Percentiles rank a stretch among this genome's conserved stretches.
These are phyloP conservation scores for Diadophis punctatus DNA, from an alignment of 2,113 vertebrate genomes.

Conservation along the genomic window DNA sequence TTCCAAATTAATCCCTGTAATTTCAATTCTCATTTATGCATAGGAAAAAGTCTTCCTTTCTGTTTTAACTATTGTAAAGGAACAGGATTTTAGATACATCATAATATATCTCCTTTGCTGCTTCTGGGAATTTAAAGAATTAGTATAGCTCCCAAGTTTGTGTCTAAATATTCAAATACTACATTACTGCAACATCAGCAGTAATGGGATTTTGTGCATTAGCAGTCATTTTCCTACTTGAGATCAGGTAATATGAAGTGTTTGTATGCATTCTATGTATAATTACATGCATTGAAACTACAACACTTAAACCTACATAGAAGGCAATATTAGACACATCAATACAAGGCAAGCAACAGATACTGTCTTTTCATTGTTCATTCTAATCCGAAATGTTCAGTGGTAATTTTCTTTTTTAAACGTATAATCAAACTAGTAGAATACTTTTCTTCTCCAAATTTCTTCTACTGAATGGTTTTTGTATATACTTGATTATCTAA, in stretches of 20 bases:
- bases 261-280: not conserved
- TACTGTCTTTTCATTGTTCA: not conserved
- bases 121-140: not conserved
- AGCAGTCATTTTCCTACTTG: constrained; percentile 37
- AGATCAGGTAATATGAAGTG: constrained; percentile 38
- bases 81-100: not conserved
- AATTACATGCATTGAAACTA: constrained; percentile 17
- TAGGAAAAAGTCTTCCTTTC: not conserved
- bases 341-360: not conserved
- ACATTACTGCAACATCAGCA: not conserved
- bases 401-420: constrained; percentile 26
- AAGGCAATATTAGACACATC: constrained; percentile 27
- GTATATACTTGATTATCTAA: not conserved
- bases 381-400: not conserved
- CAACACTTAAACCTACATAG: not conserved
- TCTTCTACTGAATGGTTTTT: not conserved
- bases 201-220: constrained; percentile 27
- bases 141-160: not conserved
- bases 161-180: not conserved
- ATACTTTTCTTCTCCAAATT: not conserved
- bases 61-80: not conserved
- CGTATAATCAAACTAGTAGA: constrained; percentile 22
- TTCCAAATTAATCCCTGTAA: not conserved
- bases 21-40: not conserved
- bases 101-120: not conserved